Base-by-base conservation (phyloP, 2,888 invertebrate species). In the Andrena marginata region DNA sequence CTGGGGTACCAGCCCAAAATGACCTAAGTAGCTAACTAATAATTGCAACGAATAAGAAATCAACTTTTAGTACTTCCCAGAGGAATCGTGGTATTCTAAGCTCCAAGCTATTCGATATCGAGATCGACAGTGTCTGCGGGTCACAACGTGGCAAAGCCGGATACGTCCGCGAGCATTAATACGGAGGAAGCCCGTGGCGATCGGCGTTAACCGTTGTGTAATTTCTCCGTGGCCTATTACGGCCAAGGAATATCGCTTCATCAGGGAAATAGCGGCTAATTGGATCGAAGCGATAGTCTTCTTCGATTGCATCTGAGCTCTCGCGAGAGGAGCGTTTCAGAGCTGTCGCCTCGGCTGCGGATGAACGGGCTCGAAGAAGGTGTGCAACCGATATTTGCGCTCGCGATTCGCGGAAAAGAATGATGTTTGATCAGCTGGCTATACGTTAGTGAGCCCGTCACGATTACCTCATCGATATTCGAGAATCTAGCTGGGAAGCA, bases 161-260 rank as follows among this genome's bases (percentile, higher is more conserved):
- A 63, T 68, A 62, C 54, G 26, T 75, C 65, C 2, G 20, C 20
- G 23, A 64, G 35, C 60, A 75, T 82, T 48, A 75, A 74, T 75
- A 42, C 49, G 54, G 60, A 67, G 63, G 80, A 80, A 80, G 78
- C 60, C 71, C 60, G 68, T 60, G 63, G 78, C 64, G 62, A 77
- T 80, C 70, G 54, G 54, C 23, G 62, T 80, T 69, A 83, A 87
- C 59, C 63, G 71, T 87, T 87, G 77, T 65, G 76, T 72, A 87
- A 87, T 87, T 83, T 80, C 73, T 33, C 35, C n/a, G n/a, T 20
- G 33, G 49, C 60, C 63, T 64, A 65, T 80, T 85, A 64, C 60
- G 68, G 51, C 70, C 77, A 48, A 69, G 56, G 8, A 60, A 33
- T 72, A 68, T 75, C 71, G 59, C 64, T 64, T 73, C 60, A 63